Conservation (phyloP, 2,797 vertebrate species). For the Leptodon cayanensis region DNA sequence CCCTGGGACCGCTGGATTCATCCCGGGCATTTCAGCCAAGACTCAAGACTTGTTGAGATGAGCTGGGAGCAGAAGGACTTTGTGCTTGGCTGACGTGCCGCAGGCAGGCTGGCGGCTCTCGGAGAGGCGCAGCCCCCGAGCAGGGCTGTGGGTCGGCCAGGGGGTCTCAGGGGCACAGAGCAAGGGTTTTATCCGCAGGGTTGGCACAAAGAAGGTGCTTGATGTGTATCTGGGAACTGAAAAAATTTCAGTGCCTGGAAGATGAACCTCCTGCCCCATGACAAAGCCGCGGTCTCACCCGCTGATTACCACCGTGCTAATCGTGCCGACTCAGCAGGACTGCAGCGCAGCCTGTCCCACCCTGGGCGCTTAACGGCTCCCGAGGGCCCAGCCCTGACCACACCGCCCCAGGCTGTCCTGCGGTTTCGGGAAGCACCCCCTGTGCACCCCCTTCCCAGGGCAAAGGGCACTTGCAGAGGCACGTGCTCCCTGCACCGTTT, state of each 20-base stretch:
- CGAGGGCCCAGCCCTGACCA: not conserved
- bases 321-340: not conserved
- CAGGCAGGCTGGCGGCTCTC: not conserved
- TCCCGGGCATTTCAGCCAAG: not conserved
- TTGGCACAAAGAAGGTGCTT: not conserved
- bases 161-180: not conserved
- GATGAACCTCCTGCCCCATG: slow-evolving; percentile 6
- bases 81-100: not conserved
- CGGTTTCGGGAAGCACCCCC: not conserved
- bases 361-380: rapidly evolving
- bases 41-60: rapidly evolving
- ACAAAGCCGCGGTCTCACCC: not conserved
- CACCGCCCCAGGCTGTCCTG: not conserved
- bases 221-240: not conserved
- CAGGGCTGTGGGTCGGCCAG: not conserved
- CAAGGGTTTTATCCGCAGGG: not conserved
- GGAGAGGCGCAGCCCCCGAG: rapidly evolving
- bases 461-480: not conserved
- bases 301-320: rapidly evolving
- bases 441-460: not conserved
- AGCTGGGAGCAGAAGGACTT: not conserved
- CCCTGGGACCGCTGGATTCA: rapidly evolving
- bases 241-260: not conserved
- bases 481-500: rapidly evolving
- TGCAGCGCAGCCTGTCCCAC: not conserved